phyloP scores from a whole-genome alignment of 2,797 vertebrate species.

The Acridotheres tristis region DNA sequence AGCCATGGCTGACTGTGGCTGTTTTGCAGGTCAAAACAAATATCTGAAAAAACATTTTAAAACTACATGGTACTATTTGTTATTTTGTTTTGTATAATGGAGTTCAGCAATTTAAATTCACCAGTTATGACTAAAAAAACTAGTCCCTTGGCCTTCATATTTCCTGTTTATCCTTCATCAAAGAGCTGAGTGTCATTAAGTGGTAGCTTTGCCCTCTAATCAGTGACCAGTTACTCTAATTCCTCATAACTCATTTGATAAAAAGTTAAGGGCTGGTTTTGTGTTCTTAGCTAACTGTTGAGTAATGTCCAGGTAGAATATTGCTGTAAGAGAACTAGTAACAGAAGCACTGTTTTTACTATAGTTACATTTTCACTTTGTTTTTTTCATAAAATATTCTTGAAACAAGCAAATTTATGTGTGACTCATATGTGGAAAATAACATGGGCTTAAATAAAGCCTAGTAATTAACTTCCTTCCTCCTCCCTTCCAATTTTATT shows the following conservation, averaged over 20 bases:
- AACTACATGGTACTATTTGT: not conserved
- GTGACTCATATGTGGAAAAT: slow-evolving; percentile 28
- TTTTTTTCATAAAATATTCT: not conserved
- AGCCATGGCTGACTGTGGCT: not conserved
- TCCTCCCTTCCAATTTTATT: not conserved
- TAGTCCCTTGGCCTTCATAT: not conserved
- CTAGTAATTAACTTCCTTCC: not conserved
- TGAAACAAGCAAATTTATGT: not conserved
- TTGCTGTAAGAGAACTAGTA: not conserved
- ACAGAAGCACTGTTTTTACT: not conserved
- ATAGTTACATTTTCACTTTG: not conserved
- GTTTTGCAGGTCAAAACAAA: not conserved
- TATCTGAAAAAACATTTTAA: not conserved
- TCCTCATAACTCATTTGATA: not conserved
- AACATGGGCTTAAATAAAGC: slow-evolving; percentile 11
- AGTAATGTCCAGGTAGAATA: not conserved
- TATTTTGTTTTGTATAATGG: not conserved
- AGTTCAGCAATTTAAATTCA: not conserved
- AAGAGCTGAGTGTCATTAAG: not conserved
- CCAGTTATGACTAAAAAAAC: not conserved
- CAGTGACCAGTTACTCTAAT: not conserved
- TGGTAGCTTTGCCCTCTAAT: not conserved
- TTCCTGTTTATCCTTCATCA: not conserved
- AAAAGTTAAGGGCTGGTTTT: not conserved
- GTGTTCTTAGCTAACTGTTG: not conserved